A percentile compares a stretch with the other conserved stretches of the same genome.
Conservation (phyloP, 2,113 vertebrate genomes). For the Corythornis cristatus region DNA sequence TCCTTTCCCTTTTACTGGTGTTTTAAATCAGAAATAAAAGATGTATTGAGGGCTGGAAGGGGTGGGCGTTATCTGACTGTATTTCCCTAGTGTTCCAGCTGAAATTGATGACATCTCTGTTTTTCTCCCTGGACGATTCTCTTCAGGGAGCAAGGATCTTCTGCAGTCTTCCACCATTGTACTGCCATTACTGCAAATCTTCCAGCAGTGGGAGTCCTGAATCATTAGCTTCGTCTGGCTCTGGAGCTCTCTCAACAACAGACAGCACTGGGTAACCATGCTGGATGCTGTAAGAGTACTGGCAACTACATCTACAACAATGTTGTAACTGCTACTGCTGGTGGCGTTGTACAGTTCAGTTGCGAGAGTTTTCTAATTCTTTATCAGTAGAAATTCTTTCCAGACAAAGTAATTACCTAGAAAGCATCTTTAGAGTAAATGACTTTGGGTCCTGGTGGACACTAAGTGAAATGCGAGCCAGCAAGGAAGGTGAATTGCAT, state of each 20-base stretch:
- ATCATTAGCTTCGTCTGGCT: background rate
- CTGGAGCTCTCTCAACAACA: background rate
- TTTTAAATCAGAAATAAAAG: background rate
- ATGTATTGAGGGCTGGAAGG: rapidly evolving
- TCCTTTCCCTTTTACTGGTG: background rate
- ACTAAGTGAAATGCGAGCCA: rapidly evolving
- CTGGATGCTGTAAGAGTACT: background rate
- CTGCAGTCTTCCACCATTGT: background rate
- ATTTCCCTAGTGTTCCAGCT: background rate
- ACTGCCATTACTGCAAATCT: background rate
- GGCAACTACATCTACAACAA: background rate
- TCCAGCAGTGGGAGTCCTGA: background rate
- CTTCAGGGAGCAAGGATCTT: background rate
- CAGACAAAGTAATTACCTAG: background rate
- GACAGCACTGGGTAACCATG: background rate
- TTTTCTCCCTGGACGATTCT: background rate
- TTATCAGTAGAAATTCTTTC: background rate
- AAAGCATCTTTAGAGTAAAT: background rate
- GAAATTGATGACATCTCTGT: background rate
- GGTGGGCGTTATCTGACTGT: background rate
- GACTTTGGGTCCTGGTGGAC: background rate
- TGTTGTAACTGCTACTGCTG: no score
- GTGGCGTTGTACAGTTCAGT: background rate
- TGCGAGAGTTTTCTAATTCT: background rate
- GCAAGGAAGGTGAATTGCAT: background rate